Percentiles rank a stretch among this genome's conserved stretches.
Conservation (phyloP, 2,888 invertebrate species). For the Acronicta psi region DNA sequence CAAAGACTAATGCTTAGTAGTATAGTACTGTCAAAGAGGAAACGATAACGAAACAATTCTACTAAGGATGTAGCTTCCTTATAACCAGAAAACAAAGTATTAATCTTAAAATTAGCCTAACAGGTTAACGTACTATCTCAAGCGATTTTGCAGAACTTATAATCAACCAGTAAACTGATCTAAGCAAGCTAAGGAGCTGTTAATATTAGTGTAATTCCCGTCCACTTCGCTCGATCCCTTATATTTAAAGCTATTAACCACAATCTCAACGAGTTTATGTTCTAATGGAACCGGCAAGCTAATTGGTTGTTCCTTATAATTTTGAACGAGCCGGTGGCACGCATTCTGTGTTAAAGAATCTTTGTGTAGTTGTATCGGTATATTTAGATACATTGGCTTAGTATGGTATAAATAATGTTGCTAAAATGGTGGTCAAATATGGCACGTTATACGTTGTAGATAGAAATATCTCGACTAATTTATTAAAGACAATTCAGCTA, state of each 20-base stretch:
- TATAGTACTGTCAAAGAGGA: too few relatives aligned
- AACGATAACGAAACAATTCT: too few relatives aligned
- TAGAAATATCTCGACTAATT: too few relatives aligned
- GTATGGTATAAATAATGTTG: too few relatives aligned
- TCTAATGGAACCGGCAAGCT: conserved; percentile 40
- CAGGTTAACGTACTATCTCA: conserved; percentile 15
- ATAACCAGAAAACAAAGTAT: too few relatives aligned
- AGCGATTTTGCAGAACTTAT: conserved; percentile 36
- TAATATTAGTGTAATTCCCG: conserved; percentile 51
- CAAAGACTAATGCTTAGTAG: too few relatives aligned
- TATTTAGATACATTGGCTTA: not conserved
- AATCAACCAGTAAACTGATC: conserved; percentile 39
- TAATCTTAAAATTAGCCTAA: conserved; percentile 7
- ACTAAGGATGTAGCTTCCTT: too few relatives aligned
- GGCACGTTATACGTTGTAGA: too few relatives aligned
- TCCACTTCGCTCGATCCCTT: conserved; percentile 34
- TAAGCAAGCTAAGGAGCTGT: conserved; percentile 42
- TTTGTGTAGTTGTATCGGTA: not conserved
- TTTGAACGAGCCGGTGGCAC: conserved; percentile 39
- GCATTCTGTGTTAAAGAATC: conserved; percentile 4
- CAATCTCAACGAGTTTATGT: conserved; percentile 51
- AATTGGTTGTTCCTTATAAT: conserved; percentile 54
- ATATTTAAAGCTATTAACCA: conserved; percentile 54
- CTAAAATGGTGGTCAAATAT: not conserved
- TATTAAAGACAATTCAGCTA: too few relatives aligned